phyloP scores from a whole-genome alignment of 2,113 vertebrate species.

The Aix galericulata region DNA sequence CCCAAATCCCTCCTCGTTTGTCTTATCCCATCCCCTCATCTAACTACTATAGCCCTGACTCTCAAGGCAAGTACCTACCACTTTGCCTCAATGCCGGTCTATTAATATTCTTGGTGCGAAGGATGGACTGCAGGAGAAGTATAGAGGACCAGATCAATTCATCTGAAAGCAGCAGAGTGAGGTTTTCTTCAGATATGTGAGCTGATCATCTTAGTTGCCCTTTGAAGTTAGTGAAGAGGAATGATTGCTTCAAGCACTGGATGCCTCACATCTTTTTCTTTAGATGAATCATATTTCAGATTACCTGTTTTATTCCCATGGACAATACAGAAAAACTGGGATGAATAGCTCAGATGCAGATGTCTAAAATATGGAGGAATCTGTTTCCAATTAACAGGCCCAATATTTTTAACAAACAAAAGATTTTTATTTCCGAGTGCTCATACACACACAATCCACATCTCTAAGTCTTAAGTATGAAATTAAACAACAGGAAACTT shows the following conservation, averaged over 20 bases:
- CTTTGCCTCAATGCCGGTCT: neutral
- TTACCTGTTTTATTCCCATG: neutral
- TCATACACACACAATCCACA: neutral
- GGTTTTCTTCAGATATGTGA: neutral
- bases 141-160: neutral
- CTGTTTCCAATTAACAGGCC: neutral
- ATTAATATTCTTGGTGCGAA: neutral
- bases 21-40: neutral
- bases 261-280: neutral
- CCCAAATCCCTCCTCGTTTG: neutral
- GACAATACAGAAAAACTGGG: neutral
- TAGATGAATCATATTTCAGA: neutral
- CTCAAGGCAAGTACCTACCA: neutral
- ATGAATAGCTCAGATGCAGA: neutral
- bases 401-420: neutral
- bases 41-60: neutral
- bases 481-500: constrained; percentile 5
- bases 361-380: neutral
- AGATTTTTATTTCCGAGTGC: constrained; percentile 33
- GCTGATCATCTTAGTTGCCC: neutral
- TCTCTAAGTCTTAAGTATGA: neutral
- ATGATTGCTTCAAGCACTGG: neutral
- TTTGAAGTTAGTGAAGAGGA: neutral
- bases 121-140: neutral
- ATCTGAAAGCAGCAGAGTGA: neutral